A percentile compares a stretch with the other conserved stretches of the same genome.
Evolutionary conservation across 2,888 invertebrate species (phyloP).

Genomic region (Coleophora deauratella): DNA sequence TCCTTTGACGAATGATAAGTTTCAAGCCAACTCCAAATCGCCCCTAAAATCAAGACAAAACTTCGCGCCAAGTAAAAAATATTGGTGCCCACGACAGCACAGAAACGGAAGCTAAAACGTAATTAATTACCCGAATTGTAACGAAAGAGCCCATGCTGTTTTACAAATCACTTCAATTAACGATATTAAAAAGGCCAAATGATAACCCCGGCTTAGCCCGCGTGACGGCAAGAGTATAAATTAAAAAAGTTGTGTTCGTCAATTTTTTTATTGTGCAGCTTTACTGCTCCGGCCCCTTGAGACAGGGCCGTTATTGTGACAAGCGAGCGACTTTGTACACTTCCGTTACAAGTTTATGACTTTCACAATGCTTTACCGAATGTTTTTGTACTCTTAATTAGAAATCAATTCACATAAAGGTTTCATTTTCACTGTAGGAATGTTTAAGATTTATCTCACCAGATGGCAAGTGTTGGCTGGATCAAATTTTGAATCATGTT

Average conservation of each 20-base stretch:
- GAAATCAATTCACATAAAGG: too few species aligned
- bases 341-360: not conserved
- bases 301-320: constrained; percentile 35
- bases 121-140: constrained; percentile 73
- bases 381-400: too few species aligned
- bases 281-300: constrained; percentile 25
- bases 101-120: constrained; percentile 69
- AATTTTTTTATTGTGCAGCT: constrained; percentile 1
- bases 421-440: too few species aligned
- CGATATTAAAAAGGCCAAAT: constrained; percentile 69
- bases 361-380: too few species aligned
- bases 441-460: too few species aligned
- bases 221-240: constrained; percentile 44
- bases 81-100: constrained; percentile 41
- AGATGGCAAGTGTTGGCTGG: not conserved
- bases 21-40: too few species aligned
- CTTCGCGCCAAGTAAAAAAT: constrained; percentile 52
- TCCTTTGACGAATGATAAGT: too few species aligned
- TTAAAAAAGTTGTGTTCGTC: not conserved
- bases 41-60: too few species aligned
- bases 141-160: constrained; percentile 73
- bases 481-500: constrained; percentile 1
- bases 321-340: constrained; percentile 63
- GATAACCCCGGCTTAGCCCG: constrained; percentile 50
- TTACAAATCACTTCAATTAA: constrained; percentile 75